Evolutionary conservation across 2,113 vertebrate genomes (phyloP), one percentile per base, ranked within the genome.

Genomic region (Actenoides hombroni): DNA sequence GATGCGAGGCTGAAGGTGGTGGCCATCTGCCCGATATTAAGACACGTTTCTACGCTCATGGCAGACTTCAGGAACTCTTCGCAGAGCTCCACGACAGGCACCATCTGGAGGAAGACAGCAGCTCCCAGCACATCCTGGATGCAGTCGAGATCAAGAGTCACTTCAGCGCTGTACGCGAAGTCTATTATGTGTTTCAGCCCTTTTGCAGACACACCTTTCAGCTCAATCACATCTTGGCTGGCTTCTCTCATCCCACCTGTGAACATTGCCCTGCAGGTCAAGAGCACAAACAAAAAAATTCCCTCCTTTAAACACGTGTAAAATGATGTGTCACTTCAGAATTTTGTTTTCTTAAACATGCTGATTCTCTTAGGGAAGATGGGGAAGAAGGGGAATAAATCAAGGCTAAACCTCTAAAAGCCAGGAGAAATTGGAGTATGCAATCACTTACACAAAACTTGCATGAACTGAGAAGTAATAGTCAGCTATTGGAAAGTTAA

Each of bases 1-100:
- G 99, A 99, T 17, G 99, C 97, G 37, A 99, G 97, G 97, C 98
- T 99, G 94, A 99, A 99, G 74, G 99, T 98, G 93, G 99, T 99
- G 96, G 99, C 99, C 99, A 99, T 99, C 95, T 99, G 99, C 59
- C 99, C 99, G 0, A 99, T 99, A 96, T 99, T 98, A 51, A 99
- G 97, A 89, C 99, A 99, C 3, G 99, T 99, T 96, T 99, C 99
- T 10, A 99, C 99, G 1, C 99, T 99, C 99, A 99, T 99, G 48
- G 99, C 99, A 0, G 99, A 99, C 97, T 99, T 99, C 31, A 99
- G 98, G 92, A 99, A 99, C 93, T 99, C 99, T 96, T 99, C 99
- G 0, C 99, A 99, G 51, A 99, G 99, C 97, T 99, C 99, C 94
- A 99, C 99, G 9, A 99, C 99, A 0, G 99, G 99, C 73, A 98